Evolutionary conservation across 2,797 vertebrate species (phyloP), one percentile per base, ranked within the genome.

Genomic region (Melanotaenia nigrans): DNA sequence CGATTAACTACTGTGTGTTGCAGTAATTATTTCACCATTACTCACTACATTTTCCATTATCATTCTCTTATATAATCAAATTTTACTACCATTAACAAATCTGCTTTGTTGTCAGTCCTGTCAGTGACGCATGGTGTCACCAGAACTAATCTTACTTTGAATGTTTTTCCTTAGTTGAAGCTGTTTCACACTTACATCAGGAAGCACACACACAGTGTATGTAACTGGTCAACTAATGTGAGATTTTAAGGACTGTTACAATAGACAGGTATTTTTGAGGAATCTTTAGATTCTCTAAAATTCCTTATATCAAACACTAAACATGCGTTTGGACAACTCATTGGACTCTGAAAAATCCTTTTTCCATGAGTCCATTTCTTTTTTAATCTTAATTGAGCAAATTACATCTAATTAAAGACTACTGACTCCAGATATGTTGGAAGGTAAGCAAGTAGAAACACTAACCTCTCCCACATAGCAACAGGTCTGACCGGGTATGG

Each of bases 401-500:
- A 1, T 0, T 3, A 8, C 14, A 49, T 18, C 14, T 33, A 42
- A 8, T 9, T 20, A 30, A n/a, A 16, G 0, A 11, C 3, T 1
- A 16, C 9, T 1, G 7, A 13, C 1, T 0, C 11, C 11, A 3
- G 35, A 30, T 0, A 13, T 3, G 4, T 51, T n/a, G 13, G 0
- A 58, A 10, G 18, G 30, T 18, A 2, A 49, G 10, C 10, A 2
- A 1, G 0, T 1, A 10, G 5, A 45, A 22, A 5, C 24, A 81
- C 93, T 81, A 69, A 97, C 97, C 96, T 94, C 96, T 93, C 72
- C 96, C 96, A 79, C 95, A 96, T 22, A 98, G 92, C 88, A 98
- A 93, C 73, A 98, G 94, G 76, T 98, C 97, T 7, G 97, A 98
- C 18, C 97, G 95, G 47, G 97, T 98, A 63, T 96, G 96, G 45